Percentiles rank a stretch among this genome's conserved stretches.
phyloP scores from a whole-genome alignment of 2,888 invertebrate species.

The Drosophila recens region DNA sequence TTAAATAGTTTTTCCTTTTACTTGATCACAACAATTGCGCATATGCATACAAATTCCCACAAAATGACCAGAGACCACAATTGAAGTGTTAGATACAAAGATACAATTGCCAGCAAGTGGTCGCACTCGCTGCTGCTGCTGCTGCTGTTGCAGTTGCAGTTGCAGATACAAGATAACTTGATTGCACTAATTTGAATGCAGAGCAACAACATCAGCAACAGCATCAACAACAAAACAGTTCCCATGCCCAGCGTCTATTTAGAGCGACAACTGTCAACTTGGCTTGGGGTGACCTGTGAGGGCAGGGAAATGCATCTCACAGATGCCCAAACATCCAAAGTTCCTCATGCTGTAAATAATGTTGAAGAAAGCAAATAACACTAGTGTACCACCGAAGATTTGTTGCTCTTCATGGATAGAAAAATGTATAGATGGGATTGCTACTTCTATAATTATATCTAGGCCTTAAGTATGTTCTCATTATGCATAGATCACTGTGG shows the following conservation, averaged over 20 bases:
- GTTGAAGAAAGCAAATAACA: slow-evolving; percentile 29
- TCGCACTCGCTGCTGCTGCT: slow-evolving; percentile 49
- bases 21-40: slow-evolving; percentile 60
- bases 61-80: slow-evolving; percentile 54
- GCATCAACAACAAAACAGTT: slow-evolving; percentile 48
- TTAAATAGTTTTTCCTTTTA: slow-evolving; percentile 79
- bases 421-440: neutral
- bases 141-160: slow-evolving; percentile 64
- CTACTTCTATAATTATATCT: too few relatives aligned
- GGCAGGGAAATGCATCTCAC: slow-evolving; percentile 12
- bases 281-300: slow-evolving; percentile 27
- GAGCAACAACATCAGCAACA: slow-evolving; percentile 26
- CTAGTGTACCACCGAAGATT: neutral
- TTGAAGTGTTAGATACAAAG: slow-evolving; percentile 79
- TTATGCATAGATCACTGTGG: too few relatives aligned
- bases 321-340: slow-evolving; percentile 47
- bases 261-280: slow-evolving; percentile 49
- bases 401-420: neutral
- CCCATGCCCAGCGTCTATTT: slow-evolving; percentile 70
- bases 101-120: slow-evolving; percentile 75
- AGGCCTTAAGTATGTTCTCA: too few relatives aligned
- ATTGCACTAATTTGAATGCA: slow-evolving; percentile 81
- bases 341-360: slow-evolving; percentile 24
- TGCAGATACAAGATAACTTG: slow-evolving; percentile 78
- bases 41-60: slow-evolving; percentile 73